Conservation (phyloP, 2,113 vertebrate genomes). For the Circaetus cinerascens region DNA sequence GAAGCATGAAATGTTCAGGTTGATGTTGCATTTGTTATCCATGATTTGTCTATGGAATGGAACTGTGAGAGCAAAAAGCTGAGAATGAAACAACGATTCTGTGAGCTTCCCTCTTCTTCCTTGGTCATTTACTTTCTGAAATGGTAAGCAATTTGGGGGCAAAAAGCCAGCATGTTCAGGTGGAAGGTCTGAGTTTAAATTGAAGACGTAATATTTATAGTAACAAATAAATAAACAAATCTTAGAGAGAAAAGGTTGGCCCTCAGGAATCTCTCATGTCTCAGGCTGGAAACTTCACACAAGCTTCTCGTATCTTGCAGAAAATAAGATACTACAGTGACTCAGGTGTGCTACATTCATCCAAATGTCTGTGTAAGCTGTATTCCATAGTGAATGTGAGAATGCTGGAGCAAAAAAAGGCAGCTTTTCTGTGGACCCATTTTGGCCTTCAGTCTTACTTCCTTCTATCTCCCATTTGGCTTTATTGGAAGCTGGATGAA, state of each 20-base stretch:
- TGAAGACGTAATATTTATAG: background rate
- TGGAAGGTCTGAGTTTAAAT: background rate
- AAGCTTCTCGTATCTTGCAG: background rate
- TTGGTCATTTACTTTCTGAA: background rate
- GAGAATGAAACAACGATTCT: background rate
- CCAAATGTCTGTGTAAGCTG: background rate
- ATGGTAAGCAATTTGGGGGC: background rate
- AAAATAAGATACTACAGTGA: background rate
- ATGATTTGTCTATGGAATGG: background rate
- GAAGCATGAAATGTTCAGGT: background rate
- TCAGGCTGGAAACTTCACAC: background rate
- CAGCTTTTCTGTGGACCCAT: background rate
- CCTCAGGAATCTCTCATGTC: background rate
- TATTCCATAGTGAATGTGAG: background rate
- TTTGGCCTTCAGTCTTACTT: background rate
- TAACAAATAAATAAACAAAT: background rate
- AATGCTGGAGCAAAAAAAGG: background rate
- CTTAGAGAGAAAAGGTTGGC: background rate
- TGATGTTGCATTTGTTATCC: background rate
- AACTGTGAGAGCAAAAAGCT: background rate
- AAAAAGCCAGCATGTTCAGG: background rate
- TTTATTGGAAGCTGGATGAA: background rate
- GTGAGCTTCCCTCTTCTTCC: background rate
- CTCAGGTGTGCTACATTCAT: background rate
- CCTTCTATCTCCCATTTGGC: background rate